phyloP scores from a whole-genome alignment of 2,888 invertebrate genomes.

The Pinctada fucata region DNA sequence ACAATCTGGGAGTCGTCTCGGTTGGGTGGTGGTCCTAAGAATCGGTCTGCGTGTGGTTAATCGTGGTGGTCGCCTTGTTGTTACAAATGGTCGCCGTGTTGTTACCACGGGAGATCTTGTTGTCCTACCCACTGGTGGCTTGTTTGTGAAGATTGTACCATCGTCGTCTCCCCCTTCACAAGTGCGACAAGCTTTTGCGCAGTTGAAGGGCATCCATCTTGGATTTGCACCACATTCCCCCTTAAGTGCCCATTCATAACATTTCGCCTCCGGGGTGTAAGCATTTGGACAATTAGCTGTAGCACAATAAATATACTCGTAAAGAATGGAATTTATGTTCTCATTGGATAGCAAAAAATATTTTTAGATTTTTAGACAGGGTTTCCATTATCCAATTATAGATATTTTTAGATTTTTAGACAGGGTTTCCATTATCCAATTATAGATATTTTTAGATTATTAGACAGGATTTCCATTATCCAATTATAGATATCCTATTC shows the following conservation, averaged over 20 bases:
- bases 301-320: background rate
- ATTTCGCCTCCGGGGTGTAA: slow-evolving; percentile 20
- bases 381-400: too few relatives aligned
- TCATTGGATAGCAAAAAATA: background rate
- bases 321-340: background rate
- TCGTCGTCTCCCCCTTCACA: slow-evolving; percentile 28
- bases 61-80: background rate
- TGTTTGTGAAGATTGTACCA: slow-evolving; percentile 1
- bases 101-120: background rate
- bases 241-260: slow-evolving; percentile 28
- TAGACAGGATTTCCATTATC: too few relatives aligned
- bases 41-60: background rate
- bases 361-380: too few relatives aligned
- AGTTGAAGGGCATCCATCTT: slow-evolving; percentile 35
- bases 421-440: too few relatives aligned
- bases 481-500: too few relatives aligned
- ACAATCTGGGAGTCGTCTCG: background rate
- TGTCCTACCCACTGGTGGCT: slow-evolving; percentile 8
- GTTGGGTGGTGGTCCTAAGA: background rate
- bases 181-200: slow-evolving; percentile 27
- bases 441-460: too few relatives aligned
- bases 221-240: slow-evolving; percentile 38
- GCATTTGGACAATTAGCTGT: slow-evolving; percentile 28
- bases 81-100: background rate
- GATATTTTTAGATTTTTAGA: too few relatives aligned